Conservation (phyloP, 2,888 invertebrate genomes). For the Machimus atricapillus region DNA sequence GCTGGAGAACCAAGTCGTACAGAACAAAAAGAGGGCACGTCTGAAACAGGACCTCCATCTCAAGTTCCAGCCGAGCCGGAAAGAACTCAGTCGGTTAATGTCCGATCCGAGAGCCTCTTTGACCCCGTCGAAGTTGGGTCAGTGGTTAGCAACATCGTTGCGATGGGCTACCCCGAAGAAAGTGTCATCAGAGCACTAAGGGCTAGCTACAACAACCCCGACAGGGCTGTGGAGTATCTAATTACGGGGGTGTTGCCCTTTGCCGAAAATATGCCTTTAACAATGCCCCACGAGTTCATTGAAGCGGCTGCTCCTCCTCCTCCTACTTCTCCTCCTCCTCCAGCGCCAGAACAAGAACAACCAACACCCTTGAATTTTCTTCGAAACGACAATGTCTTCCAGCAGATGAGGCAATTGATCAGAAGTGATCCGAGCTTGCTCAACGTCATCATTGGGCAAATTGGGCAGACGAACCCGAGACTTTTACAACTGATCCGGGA, state of each 20-base stretch:
- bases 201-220: conserved; percentile 94
- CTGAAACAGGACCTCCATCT: background rate
- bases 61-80: background rate
- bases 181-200: conserved; percentile 86
- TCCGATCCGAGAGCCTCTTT: background rate
- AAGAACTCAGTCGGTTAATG: background rate
- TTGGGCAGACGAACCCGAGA: conserved; percentile 92
- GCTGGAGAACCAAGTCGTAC: background rate
- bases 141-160: conserved; percentile 84
- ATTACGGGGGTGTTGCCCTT: conserved; percentile 84
- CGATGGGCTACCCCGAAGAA: conserved; percentile 88
- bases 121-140: conserved; percentile 69
- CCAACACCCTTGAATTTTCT: conserved; percentile 80
- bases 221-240: conserved; percentile 95
- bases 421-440: conserved; percentile 91
- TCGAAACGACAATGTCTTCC: conserved; percentile 89
- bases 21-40: background rate
- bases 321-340: too few species aligned
- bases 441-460: conserved; percentile 86
- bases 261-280: background rate
- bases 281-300: too few species aligned
- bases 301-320: too few species aligned
- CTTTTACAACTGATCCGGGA: conserved; percentile 86
- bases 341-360: background rate
- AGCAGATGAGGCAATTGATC: conserved; percentile 89